A percentile compares a stretch with the other conserved stretches of the same genome.
Evolutionary conservation across 2,113 vertebrate genomes (phyloP).

Genomic region (Globicephala melas): DNA sequence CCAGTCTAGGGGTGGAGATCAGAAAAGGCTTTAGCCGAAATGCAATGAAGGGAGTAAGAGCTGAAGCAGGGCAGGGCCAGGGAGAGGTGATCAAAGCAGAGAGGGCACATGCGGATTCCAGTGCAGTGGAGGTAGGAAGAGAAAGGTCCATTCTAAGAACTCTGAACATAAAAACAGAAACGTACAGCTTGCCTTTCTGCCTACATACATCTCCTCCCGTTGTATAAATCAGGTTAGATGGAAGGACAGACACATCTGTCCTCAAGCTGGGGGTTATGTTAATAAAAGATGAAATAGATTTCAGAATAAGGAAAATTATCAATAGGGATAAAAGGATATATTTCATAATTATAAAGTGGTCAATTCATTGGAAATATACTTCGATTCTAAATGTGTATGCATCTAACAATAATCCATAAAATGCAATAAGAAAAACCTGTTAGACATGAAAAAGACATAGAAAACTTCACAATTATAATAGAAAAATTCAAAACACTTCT

Average conservation of each 20-base stretch:
- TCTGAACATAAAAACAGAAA: background rate
- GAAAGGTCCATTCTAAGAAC: background rate
- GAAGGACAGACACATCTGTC: background rate
- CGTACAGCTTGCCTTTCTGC: background rate
- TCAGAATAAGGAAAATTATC: background rate
- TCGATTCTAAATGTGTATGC: background rate
- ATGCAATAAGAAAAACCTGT: background rate
- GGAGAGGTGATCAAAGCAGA: too few relatives aligned
- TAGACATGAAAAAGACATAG: background rate
- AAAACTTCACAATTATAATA: background rate
- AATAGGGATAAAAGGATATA: background rate
- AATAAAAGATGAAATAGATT: background rate
- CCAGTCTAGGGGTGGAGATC: background rate
- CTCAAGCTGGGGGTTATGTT: background rate
- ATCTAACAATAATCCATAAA: background rate
- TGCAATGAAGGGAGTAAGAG: background rate
- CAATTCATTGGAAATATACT: background rate
- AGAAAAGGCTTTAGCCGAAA: background rate
- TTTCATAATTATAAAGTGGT: background rate
- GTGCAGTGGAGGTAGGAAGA: background rate
- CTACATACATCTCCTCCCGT: background rate
- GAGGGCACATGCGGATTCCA: background rate
- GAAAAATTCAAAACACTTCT: background rate
- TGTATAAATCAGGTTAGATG: background rate
- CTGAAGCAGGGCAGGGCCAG: background rate